Evolutionary conservation across 1,140 invertebrate species (phyloP).

Genomic region (Drosophila ohnishii): DNA sequence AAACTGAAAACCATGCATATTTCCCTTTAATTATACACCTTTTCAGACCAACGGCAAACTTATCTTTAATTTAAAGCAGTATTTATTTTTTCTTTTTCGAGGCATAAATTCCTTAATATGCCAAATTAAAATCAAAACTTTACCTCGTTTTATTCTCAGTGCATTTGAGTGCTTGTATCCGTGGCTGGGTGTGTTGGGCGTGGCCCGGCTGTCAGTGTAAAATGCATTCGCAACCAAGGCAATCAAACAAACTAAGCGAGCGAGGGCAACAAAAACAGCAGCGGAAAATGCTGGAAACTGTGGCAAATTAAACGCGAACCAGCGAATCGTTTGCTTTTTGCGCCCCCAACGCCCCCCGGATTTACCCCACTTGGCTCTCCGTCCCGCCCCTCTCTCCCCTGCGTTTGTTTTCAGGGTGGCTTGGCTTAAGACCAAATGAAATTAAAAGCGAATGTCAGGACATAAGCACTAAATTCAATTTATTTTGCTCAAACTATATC

Average conservation of each 20-base stretch:
- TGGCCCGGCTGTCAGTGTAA: conserved; percentile 32
- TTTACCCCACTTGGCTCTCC: conserved; percentile 2
- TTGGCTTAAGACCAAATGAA: conserved; percentile 72
- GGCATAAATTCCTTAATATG: too few relatives aligned
- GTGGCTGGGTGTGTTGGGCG: conserved; percentile 6
- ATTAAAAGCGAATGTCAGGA: conserved; percentile 77
- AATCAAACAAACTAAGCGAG: conserved; percentile 61
- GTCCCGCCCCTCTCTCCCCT: neutral
- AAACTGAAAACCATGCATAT: too few relatives aligned
- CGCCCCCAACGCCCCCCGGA: neutral
- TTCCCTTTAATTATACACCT: too few relatives aligned
- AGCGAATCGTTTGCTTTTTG: conserved; percentile 39
- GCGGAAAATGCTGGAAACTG: conserved; percentile 33
- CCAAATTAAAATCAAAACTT: neutral
- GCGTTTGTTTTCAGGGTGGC: conserved; percentile 47
- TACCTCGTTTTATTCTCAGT: neutral
- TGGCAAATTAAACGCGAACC: conserved; percentile 54
- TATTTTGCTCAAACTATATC: conserved; percentile 71
- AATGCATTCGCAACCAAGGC: conserved; percentile 62
- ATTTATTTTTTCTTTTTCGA: too few relatives aligned
- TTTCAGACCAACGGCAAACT: too few relatives aligned
- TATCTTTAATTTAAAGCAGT: too few relatives aligned
- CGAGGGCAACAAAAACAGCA: conserved; percentile 27
- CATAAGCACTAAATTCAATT: conserved; percentile 79
- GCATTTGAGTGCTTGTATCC: conserved; percentile 5